Base-by-base conservation (phyloP, 1,140 invertebrate genomes). In the Tetragonula clypearis region DNA sequence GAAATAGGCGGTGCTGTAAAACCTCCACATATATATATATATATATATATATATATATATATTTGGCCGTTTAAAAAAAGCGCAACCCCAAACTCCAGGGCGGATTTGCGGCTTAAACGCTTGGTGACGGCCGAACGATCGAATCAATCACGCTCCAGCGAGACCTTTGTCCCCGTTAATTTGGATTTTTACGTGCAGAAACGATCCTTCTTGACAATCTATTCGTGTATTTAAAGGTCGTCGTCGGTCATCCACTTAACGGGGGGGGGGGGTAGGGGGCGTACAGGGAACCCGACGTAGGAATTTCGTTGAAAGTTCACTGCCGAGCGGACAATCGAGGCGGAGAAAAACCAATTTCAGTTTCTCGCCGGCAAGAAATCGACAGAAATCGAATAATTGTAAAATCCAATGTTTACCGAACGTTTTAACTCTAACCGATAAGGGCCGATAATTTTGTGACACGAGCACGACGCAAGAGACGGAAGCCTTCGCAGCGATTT, bases 101-200 rank as follows among this genome's bases (percentile, higher is more conserved):
- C 80, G 85, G 82, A 89, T 85, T 88, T 72, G 73, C 66, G 81
- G 85, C 85, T 84, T 85, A 88, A 90, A 88, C 85, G 84, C 84
- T 88, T 69, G 74, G 81, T 73, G 80, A 90, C 79, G 71, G 73
- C 79, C 74, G 73, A 86, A 79, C 82, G 88, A 89, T 90, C 90
- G 82, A 90, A 86, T 82, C 80, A 87, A 87, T 91, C 89, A 88
- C 79, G 88, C 84, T 86, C 60, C 58, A 79, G 69, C 86, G 77
- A 69, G 62, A 72, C 87, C 83, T 87, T 86, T 81, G 84, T 86
- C 65, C 74, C 65, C 85, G 69, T 86, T 86, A 87, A 90, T 90
- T 90, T 86, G 69, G 79, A 68, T 81, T 85, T 83, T 85, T 84
- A 62, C 79, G 79, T 56, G 23, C 71, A 62, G 35, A 79, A 71